These are phyloP conservation scores for Smittia sp. DNA, from an alignment of 2,888 invertebrate species.

Conservation along the genomic window DNA sequence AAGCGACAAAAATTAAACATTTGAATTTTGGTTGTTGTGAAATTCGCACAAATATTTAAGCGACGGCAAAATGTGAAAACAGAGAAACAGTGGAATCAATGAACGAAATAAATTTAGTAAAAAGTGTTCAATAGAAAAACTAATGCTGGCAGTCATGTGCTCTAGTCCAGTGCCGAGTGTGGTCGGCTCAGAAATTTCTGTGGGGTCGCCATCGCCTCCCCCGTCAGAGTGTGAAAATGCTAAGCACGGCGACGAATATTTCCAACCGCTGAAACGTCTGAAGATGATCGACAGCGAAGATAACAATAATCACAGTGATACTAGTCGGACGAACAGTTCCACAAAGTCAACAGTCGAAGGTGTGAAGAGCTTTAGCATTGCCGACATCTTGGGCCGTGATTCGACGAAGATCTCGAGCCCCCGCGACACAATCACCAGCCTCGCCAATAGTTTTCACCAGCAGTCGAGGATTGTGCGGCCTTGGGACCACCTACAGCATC, in stretches of 20 bases:
- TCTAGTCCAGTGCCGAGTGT: constrained; percentile 61
- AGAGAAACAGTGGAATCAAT: background rate
- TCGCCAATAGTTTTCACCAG: constrained; percentile 37
- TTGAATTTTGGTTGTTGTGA: no score
- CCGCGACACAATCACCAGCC: constrained; percentile 30
- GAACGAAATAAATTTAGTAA: background rate
- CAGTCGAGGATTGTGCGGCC: constrained; percentile 77
- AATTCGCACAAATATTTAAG: background rate
- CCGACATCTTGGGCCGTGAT: constrained; percentile 83
- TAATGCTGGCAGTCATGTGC: constrained; percentile 34
- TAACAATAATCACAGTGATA: constrained; percentile 48
- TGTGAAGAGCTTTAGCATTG: constrained; percentile 86
- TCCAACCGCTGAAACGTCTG: constrained; percentile 74
- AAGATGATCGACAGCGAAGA: constrained; percentile 65
- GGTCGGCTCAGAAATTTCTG: constrained; percentile 54
- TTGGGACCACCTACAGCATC: constrained; percentile 73
- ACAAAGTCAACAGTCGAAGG: constrained; percentile 58
- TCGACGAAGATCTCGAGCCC: background rate
- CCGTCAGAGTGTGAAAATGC: constrained; percentile 44
- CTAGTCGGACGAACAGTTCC: constrained; percentile 52
- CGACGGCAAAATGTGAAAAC: constrained; percentile 1
- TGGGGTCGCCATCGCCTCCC: constrained; percentile 51
- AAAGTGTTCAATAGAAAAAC: background rate
- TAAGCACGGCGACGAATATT: constrained; percentile 64
- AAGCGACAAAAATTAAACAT: background rate